Conservation (phyloP, 2,797 vertebrate species). For the Sciurus vulgaris region DNA sequence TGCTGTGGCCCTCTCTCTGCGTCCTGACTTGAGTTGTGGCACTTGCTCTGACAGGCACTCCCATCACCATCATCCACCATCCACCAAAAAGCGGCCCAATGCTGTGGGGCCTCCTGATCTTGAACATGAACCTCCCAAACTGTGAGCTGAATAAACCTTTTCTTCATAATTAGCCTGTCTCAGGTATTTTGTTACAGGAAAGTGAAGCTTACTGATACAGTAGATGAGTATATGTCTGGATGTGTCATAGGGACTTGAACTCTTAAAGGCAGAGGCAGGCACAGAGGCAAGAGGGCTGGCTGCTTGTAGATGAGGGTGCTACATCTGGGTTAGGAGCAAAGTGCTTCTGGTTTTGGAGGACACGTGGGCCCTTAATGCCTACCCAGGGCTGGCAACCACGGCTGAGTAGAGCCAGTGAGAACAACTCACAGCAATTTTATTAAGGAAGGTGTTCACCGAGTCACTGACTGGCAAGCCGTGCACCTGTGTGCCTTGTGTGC, state of each 20-base stretch:
- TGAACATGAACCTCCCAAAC: neutral
- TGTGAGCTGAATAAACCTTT: neutral
- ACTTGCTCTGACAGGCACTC: neutral
- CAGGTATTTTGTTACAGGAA: neutral
- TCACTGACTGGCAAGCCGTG: neutral
- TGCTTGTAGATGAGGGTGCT: neutral
- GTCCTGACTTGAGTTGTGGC: neutral
- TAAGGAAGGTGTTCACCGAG: neutral
- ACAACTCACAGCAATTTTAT: neutral
- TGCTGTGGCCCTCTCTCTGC: neutral
- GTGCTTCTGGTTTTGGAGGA: neutral
- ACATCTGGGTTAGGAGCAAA: rapidly evolving
- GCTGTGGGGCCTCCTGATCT: neutral
- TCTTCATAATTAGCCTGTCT: neutral
- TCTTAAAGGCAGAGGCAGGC: neutral
- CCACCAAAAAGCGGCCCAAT: neutral
- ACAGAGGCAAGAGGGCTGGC: neutral
- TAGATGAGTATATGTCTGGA: neutral
- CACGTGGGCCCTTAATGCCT: neutral
- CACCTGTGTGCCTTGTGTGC: too few species aligned
- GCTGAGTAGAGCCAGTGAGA: neutral
- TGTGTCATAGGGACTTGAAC: rapidly evolving
- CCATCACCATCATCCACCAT: neutral
- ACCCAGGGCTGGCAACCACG: neutral
- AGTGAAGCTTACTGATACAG: neutral